These are phyloP conservation scores for Corythornis madagascariensis DNA, from an alignment of 2,113 vertebrate genomes.

Conservation along the genomic window DNA sequence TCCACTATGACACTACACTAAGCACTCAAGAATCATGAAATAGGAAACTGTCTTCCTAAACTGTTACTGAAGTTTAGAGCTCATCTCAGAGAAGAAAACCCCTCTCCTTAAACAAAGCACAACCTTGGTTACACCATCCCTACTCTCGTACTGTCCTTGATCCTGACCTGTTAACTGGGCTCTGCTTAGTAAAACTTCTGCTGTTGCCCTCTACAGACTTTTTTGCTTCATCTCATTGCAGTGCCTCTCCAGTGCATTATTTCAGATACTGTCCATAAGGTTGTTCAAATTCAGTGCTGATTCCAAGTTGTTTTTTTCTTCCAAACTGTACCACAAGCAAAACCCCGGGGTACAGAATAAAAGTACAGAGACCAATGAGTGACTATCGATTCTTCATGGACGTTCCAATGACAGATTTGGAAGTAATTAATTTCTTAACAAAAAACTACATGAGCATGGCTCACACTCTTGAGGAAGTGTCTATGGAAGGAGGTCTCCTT, in stretches of 20 bases:
- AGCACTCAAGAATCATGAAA: neutral
- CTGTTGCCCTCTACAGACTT: accelerated
- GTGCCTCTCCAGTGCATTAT: neutral
- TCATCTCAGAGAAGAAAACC: neutral
- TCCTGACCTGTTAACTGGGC: too few relatives aligned
- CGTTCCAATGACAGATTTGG: neutral
- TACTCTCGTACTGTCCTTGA: neutral
- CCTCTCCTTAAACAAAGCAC: neutral
- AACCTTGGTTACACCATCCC: neutral
- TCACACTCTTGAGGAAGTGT: neutral
- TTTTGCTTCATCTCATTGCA: neutral
- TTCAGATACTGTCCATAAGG: neutral
- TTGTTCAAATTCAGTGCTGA: neutral
- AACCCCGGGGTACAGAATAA: neutral
- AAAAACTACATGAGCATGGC: neutral
- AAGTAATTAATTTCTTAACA: neutral
- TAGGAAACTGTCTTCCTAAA: neutral
- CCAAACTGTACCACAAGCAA: neutral
- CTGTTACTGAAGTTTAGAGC: neutral
- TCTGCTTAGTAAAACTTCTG: neutral
- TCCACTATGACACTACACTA: neutral
- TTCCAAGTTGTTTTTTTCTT: neutral
- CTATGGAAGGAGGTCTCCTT: neutral
- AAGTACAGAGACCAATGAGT: neutral
- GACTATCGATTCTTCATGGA: neutral